Evolutionary conservation across 2,113 vertebrate genomes (phyloP).

Genomic region (Chunga burmeisteri): DNA sequence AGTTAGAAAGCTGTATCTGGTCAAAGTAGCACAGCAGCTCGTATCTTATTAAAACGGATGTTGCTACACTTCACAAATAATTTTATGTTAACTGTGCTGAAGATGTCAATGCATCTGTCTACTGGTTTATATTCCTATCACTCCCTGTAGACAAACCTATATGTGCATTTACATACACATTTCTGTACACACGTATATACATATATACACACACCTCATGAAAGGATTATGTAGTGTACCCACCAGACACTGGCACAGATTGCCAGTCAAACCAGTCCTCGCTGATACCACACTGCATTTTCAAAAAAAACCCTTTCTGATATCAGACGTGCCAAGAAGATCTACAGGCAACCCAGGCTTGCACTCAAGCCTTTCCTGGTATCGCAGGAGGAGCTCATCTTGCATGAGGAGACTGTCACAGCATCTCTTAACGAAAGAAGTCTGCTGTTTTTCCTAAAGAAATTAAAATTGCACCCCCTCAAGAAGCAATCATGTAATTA

Average conservation of each 20-base stretch:
- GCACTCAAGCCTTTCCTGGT: background rate
- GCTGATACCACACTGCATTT: background rate
- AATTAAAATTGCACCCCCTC: background rate
- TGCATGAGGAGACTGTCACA: background rate
- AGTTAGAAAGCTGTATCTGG: background rate
- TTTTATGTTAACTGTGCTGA: background rate
- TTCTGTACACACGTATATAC: too few relatives aligned
- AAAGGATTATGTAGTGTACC: background rate
- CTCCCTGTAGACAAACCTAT: background rate
- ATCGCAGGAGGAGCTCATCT: background rate
- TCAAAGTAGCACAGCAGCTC: background rate
- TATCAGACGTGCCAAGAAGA: rapidly evolving
- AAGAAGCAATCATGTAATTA: background rate
- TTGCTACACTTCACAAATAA: background rate
- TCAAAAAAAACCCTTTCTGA: background rate
- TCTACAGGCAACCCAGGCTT: background rate
- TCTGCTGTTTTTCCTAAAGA: background rate
- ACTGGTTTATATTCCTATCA: background rate
- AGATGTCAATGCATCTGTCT: background rate
- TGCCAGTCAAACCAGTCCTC: background rate
- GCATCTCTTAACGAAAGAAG: background rate
- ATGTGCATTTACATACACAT: background rate
- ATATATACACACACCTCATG: rapidly evolving
- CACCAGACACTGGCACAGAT: background rate
- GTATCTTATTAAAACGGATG: background rate